These are phyloP conservation scores for Chloropsis hardwickii DNA, from an alignment of 2,113 vertebrate species.

Conservation along the genomic window DNA sequence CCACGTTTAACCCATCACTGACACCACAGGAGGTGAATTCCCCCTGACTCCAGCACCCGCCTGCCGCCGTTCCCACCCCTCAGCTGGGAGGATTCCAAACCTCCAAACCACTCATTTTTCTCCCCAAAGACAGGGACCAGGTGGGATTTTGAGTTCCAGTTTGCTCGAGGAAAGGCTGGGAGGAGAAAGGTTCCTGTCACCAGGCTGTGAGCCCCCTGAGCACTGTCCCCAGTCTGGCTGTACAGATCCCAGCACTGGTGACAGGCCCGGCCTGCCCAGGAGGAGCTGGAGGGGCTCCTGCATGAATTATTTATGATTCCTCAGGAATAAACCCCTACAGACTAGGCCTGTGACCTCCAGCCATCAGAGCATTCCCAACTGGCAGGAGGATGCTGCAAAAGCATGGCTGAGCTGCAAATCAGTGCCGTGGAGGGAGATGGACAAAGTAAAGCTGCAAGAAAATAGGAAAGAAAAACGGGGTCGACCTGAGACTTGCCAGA, in stretches of 20 bases:
- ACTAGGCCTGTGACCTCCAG: neutral
- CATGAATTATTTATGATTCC: neutral
- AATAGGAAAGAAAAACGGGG: neutral
- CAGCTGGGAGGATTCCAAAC: neutral
- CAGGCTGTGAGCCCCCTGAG: neutral
- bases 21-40: neutral
- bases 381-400: neutral
- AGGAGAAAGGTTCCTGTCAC: neutral
- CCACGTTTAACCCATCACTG: neutral
- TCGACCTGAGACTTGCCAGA: neutral
- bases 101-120: neutral
- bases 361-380: neutral
- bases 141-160: neutral
- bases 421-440: accelerated
- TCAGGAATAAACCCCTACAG: neutral
- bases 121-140: neutral
- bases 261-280: neutral
- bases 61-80: neutral
- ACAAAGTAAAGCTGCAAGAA: neutral
- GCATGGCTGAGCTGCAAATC: neutral
- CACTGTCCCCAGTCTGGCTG: neutral
- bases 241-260: neutral
- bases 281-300: neutral
- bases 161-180: neutral
- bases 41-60: accelerated